Evolutionary conservation across 30 jellyfish, hydroid and myxozoan genomes (phyloP), one percentile per base, ranked within the genome.

Genomic region (Mastigias papua): DNA sequence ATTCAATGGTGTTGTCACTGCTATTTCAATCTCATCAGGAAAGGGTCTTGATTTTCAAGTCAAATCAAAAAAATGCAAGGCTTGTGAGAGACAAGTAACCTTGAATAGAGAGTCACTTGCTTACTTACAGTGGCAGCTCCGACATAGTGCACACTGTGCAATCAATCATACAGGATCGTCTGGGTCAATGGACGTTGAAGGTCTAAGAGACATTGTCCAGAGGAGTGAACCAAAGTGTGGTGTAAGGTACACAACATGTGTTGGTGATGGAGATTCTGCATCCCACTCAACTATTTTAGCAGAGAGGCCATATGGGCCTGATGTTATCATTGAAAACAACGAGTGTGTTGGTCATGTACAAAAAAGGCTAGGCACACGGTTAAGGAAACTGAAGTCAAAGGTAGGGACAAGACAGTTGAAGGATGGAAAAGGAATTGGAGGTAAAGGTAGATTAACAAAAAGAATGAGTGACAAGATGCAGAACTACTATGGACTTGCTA

Each of bases 311-410:
- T n/a, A n/a, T n/a, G n/a, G n/a, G n/a, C n/a, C n/a, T n/a, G n/a
- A n/a, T n/a, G n/a, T n/a, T n/a, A n/a, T n/a, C n/a, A n/a, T n/a
- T n/a, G n/a, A n/a, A n/a, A n/a, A n/a, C n/a, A n/a, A n/a, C n/a
- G n/a, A n/a, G n/a, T n/a, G n/a, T n/a, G n/a, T n/a, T n/a, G n/a
- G n/a, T n/a, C n/a, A n/a, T n/a, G n/a, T n/a, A n/a, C n/a, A n/a
- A n/a, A n/a, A n/a, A n/a, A n/a, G n/a, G n/a, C 73, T 84, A 29
- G 91, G 87, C 51, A 57, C 91, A 26, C 63, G 90, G 34, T 68
- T 50, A 29, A 34, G 88, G 28, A 49, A 79, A 22, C 34, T 79
- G 57, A 58, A 68, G 60, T 22, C 66, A 22, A 54, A 79, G 31
- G 54, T 23, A 21, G 73, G 79, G 84, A n/a, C 48, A 50, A 68